Evolutionary conservation across 2,113 vertebrate species (phyloP).

Genomic region (Notarius lentiginosus): DNA sequence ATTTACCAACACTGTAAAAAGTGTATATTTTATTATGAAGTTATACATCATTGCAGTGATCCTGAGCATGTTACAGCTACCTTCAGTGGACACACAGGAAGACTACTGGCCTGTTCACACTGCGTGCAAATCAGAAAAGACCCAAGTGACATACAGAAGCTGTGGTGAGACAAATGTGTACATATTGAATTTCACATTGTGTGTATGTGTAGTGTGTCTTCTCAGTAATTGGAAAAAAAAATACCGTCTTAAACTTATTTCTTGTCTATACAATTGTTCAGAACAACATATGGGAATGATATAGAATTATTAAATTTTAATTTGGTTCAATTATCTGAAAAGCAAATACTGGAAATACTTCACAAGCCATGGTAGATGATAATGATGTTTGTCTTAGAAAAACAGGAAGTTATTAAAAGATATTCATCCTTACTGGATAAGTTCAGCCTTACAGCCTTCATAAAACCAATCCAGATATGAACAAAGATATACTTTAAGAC

Average conservation of each 20-base stretch:
- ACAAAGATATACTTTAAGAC: neutral
- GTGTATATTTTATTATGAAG: neutral
- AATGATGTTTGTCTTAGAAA: neutral
- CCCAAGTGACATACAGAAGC: slow-evolving; percentile 34
- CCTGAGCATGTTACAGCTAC: neutral
- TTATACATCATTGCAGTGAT: neutral
- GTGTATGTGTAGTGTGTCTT: neutral
- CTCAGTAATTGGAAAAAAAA: neutral
- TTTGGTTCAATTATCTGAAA: neutral
- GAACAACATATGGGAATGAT: neutral
- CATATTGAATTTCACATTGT: slow-evolving; percentile 1
- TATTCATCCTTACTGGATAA: neutral
- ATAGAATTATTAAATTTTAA: neutral
- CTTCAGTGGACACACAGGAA: slow-evolving; percentile 4
- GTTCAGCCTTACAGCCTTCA: neutral
- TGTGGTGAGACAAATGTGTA: slow-evolving; percentile 39
- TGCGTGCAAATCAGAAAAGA: slow-evolving; percentile 8
- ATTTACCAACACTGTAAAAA: neutral
- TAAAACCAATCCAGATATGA: neutral
- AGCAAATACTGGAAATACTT: neutral
- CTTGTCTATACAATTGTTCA: neutral
- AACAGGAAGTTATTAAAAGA: neutral
- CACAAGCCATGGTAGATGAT: neutral
- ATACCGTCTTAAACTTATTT: neutral
- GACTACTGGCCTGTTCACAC: slow-evolving; percentile 36